Evolutionary conservation across 1,140 invertebrate species (phyloP), one percentile per base, ranked within the genome.

Genomic region (Centruroides vittatus): DNA sequence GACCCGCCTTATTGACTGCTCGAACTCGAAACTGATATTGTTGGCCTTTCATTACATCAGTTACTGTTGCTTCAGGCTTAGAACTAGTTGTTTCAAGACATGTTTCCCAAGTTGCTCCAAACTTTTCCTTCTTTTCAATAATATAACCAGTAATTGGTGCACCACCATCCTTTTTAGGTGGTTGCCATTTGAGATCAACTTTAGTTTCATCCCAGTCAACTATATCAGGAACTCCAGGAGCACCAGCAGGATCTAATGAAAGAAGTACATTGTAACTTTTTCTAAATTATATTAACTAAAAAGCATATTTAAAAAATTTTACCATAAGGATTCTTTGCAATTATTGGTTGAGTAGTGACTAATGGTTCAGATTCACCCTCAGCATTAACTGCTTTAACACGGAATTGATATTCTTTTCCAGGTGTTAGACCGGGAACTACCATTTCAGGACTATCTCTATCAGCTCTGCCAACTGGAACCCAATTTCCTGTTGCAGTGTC

Each of bases 91-190:
- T 74, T 60, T 72, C 74, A n/a, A 63, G 53, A 53, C 89, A 84
- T 76, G 93, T 88, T 70, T 90, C 87, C 92, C 93, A 97, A 41
- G 82, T 78, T 9, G 83, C 82, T 5, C 86, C 85, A 65, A 87
- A 88, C 73, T 93, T 93, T 69, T 95, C 91, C 73, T 93, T 95
- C 78, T 93, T 95, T 76, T 99, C 95, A 70, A 99, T 88, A 58
- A 98, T 80, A 70, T 99, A 99, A 53, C 90, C 88, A 51, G 84
- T 88, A 68, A 99, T 97, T 47, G 94, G 90, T 11, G 92, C 92
- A 49, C 96, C 94, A 36, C 93, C 93, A 67, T 84, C 89, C 67
- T 80, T 80, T 67, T 87, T 89, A 1, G 95, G 95, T 58, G 88
- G 80, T 59, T 86, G 83, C 94, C 95, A 99, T 73, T 91, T 89